Evolutionary conservation across 1,140 invertebrate genomes (phyloP).

Genomic region (Phocides pigmalion): DNA sequence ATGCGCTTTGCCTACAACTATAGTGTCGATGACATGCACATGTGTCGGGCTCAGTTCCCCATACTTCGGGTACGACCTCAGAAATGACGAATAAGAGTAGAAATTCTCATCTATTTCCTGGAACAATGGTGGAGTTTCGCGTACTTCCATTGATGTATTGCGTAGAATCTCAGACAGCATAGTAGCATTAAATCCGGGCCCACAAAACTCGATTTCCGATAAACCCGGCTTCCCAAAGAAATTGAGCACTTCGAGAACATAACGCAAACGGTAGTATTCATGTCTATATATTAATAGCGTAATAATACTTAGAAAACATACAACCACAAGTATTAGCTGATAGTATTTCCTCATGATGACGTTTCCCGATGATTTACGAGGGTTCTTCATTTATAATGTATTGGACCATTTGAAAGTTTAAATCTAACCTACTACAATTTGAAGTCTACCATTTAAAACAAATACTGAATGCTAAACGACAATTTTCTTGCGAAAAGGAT

Average conservation of each 20-base stretch:
- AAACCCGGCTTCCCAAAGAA: slow-evolving; percentile 88
- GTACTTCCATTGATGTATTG: slow-evolving; percentile 71
- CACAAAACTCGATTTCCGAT: slow-evolving; percentile 79
- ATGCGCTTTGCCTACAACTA: slow-evolving; percentile 77
- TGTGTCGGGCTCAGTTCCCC: slow-evolving; percentile 58
- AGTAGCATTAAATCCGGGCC: slow-evolving; percentile 80
- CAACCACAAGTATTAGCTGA: slow-evolving; percentile 87
- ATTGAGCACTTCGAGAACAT: slow-evolving; percentile 90
- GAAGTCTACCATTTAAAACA: too few species aligned
- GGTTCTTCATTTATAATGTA: slow-evolving; percentile 70
- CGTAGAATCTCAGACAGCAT: slow-evolving; percentile 76
- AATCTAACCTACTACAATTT: too few species aligned
- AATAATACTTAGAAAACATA: slow-evolving; percentile 87
- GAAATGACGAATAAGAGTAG: slow-evolving; percentile 84
- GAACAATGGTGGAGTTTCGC: slow-evolving; percentile 77
- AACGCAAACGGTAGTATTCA: slow-evolving; percentile 89
- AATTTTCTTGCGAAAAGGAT: too few species aligned
- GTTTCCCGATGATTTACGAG: slow-evolving; percentile 59
- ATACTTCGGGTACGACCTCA: slow-evolving; percentile 79
- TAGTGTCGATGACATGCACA: slow-evolving; percentile 75
- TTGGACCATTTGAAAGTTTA: slow-evolving; percentile 12
- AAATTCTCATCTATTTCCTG: slow-evolving; percentile 82
- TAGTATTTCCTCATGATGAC: slow-evolving; percentile 91
- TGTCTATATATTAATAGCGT: slow-evolving; percentile 90
- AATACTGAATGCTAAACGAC: too few species aligned